Percentiles rank a stretch among this genome's conserved stretches.
These are phyloP conservation scores for Dendropsophus ebraccatus DNA, from an alignment of 2,113 vertebrate genomes.

Conservation along the genomic window DNA sequence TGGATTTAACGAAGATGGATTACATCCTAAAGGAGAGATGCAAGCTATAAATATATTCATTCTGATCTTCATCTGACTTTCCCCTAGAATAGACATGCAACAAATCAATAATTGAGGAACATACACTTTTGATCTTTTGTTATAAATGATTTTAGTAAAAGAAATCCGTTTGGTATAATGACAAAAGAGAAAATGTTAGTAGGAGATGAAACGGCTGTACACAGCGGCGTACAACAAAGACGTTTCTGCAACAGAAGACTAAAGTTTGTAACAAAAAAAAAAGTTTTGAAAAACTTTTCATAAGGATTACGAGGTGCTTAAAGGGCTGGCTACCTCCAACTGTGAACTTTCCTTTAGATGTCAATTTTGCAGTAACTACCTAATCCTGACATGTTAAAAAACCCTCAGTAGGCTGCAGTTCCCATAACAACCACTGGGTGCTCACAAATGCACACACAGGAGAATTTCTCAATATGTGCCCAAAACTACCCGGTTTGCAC, in stretches of 20 bases:
- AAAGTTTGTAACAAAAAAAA: background rate
- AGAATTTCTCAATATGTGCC: too few species aligned
- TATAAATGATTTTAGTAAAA: constrained; percentile 55
- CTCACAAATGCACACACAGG: too few species aligned
- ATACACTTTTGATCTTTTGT: constrained; percentile 62
- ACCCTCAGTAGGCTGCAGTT: too few species aligned
- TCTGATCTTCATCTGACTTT: constrained; percentile 83
- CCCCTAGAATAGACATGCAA: constrained; percentile 67
- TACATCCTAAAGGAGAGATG: constrained; percentile 73
- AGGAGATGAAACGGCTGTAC: constrained; percentile 46
- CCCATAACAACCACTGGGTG: too few species aligned
- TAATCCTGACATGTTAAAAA: too few species aligned
- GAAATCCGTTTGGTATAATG: constrained; percentile 46
- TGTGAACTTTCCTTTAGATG: too few species aligned
- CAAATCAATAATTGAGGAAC: constrained; percentile 74
- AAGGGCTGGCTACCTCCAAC: too few species aligned
- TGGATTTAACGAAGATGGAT: constrained; percentile 84
- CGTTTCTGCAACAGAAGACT: background rate
- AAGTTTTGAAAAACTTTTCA: background rate
- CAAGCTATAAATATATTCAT: constrained; percentile 77
- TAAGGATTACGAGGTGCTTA: too few species aligned
- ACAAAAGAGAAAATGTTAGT: constrained; percentile 49
- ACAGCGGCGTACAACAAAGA: constrained; percentile 19
- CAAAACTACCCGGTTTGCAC: too few species aligned
- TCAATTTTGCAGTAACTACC: too few species aligned